Evolutionary conservation across 2,888 invertebrate genomes (phyloP).

Genomic region (Rotaria sp.): DNA sequence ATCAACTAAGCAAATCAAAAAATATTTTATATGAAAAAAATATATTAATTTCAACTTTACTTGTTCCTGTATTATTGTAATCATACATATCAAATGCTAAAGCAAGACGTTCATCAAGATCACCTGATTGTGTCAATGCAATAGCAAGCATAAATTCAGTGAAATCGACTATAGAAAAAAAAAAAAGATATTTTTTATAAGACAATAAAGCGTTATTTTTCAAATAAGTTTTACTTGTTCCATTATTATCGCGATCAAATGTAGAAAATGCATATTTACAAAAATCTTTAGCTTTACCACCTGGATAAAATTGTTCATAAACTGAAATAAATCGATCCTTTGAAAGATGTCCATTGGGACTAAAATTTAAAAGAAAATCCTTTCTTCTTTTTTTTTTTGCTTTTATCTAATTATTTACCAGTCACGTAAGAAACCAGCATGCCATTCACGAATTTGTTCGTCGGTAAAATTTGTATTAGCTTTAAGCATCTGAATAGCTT

Average conservation of each 20-base stretch:
- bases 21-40: too few species aligned
- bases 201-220: too few species aligned
- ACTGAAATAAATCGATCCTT: slow-evolving; percentile 5
- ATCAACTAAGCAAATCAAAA: neutral
- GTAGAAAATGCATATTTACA: slow-evolving; percentile 25
- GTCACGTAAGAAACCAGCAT: neutral
- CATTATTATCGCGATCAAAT: slow-evolving; percentile 20
- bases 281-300: slow-evolving; percentile 9
- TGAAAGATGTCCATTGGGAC: neutral
- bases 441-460: slow-evolving; percentile 27
- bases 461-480: neutral
- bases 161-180: neutral
- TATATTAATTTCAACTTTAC: neutral
- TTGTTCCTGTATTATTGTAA: neutral
- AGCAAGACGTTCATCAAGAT: slow-evolving; percentile 21
- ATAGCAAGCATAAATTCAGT: slow-evolving; percentile 29
- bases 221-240: neutral
- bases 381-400: too few species aligned
- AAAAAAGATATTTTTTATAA: too few species aligned
- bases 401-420: neutral
- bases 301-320: slow-evolving; percentile 28
- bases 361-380: neutral
- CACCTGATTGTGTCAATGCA: slow-evolving; percentile 25
- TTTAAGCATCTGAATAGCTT: slow-evolving; percentile 4
- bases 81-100: slow-evolving; percentile 23